These are phyloP conservation scores for Andrena trimmerana DNA, from an alignment of 2,888 invertebrate genomes.

Conservation along the genomic window DNA sequence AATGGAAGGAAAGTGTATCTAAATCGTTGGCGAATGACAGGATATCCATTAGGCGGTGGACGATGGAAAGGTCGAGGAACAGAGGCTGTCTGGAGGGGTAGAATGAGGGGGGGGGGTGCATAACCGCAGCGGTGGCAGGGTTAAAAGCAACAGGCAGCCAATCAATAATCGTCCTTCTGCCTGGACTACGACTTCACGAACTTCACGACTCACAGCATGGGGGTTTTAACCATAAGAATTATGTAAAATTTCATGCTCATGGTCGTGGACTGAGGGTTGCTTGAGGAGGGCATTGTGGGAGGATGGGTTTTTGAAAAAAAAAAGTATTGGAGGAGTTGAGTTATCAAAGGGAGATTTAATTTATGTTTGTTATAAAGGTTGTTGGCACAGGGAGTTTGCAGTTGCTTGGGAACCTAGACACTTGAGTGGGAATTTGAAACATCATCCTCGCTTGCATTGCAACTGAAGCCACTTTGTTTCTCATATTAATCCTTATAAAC, in stretches of 20 bases:
- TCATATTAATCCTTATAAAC: no score
- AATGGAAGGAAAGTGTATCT: constrained; percentile 31
- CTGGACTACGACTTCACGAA: constrained; percentile 75
- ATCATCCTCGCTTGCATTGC: no score
- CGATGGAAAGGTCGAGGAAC: constrained; percentile 39
- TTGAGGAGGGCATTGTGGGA: no score
- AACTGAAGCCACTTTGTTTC: no score
- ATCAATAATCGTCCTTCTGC: constrained; percentile 81
- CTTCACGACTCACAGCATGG: constrained; percentile 54
- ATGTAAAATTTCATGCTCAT: not conserved
- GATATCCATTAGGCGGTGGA: constrained; percentile 56
- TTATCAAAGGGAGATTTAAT: no score
- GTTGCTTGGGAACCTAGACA: no score
- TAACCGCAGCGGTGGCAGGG: constrained; percentile 75
- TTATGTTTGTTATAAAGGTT: no score
- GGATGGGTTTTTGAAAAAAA: no score
- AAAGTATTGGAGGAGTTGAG: no score
- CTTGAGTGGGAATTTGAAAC: no score
- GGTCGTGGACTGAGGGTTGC: no score
- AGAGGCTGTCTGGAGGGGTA: constrained; percentile 30
- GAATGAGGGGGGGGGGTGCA: constrained; percentile 53
- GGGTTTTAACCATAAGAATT: not conserved
- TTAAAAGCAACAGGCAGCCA: constrained; percentile 84
- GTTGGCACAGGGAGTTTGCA: no score
- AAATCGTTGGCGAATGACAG: constrained; percentile 26